phyloP scores from a whole-genome alignment of 2,888 invertebrate species.

The Hypomecis atomaria region DNA sequence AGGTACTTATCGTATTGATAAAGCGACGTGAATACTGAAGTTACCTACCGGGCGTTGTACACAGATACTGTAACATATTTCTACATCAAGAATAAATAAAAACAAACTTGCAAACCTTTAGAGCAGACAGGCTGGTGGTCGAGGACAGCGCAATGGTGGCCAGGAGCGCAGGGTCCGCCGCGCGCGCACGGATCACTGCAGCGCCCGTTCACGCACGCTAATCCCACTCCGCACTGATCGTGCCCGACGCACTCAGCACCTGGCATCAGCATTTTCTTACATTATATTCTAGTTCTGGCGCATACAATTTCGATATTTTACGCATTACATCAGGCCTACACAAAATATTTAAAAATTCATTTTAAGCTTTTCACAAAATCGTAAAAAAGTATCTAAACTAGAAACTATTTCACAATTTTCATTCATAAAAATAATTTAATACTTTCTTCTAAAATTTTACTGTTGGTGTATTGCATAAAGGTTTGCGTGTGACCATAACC shows the following conservation, averaged over 20 bases:
- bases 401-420: no score
- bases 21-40: no score
- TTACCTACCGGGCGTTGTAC: no score
- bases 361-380: background rate
- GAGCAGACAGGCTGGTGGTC: constrained; percentile 94
- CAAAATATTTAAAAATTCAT: no score
- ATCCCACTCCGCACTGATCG: constrained; percentile 90
- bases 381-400: background rate
- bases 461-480: no score
- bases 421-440: no score
- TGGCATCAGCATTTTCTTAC: constrained; percentile 65
- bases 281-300: constrained; percentile 3
- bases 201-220: constrained; percentile 91
- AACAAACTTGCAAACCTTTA: constrained; percentile 80
- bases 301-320: background rate
- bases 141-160: constrained; percentile 92
- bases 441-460: no score
- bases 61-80: no score
- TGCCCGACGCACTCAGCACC: constrained; percentile 92
- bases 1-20: no score
- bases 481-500: no score
- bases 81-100: no score
- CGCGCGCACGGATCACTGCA: constrained; percentile 93
- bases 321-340: background rate
- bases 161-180: constrained; percentile 89